phyloP scores from a whole-genome alignment of 2,888 invertebrate species.

The Drosophila rellima region DNA sequence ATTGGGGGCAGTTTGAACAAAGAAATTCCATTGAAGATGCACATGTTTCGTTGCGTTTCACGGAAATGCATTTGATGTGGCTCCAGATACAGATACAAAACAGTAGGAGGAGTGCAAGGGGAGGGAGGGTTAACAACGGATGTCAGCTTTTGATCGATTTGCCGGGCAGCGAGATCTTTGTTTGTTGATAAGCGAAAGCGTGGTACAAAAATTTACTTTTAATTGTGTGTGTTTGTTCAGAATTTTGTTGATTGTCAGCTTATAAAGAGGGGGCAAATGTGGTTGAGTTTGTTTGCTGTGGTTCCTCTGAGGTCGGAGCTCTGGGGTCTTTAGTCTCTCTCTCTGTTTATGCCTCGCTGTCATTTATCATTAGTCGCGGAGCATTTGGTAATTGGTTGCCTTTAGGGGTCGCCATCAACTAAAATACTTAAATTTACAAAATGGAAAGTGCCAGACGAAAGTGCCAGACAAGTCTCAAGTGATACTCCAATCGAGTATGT shows the following conservation, averaged over 20 bases:
- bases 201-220: conserved; percentile 57
- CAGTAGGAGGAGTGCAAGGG: not conserved
- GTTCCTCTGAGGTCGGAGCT: conserved; percentile 12
- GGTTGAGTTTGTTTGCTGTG: conserved; percentile 8
- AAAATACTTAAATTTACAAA: conserved; percentile 34
- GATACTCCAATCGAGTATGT: conserved; percentile 7
- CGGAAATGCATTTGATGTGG: conserved; percentile 55
- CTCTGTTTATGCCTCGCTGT: conserved; percentile 55
- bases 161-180: conserved; percentile 56
- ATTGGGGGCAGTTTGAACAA: conserved; percentile 60
- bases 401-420: conserved; percentile 17
- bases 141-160: conserved; percentile 73
- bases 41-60: conserved; percentile 36
- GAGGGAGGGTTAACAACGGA: conserved; percentile 32
- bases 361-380: conserved; percentile 74
- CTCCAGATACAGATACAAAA: conserved; percentile 18
- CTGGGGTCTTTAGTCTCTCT: conserved; percentile 21
- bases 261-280: conserved; percentile 19
- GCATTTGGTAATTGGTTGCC: conserved; percentile 58
- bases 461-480: conserved; percentile 24
- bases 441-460: conserved; percentile 55
- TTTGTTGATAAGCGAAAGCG: conserved; percentile 74
- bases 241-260: conserved; percentile 53
- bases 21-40: conserved; percentile 77
- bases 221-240: conserved; percentile 57